Evolutionary conservation across 2,113 vertebrate genomes (phyloP).

Genomic region (Podarcis muralis): DNA sequence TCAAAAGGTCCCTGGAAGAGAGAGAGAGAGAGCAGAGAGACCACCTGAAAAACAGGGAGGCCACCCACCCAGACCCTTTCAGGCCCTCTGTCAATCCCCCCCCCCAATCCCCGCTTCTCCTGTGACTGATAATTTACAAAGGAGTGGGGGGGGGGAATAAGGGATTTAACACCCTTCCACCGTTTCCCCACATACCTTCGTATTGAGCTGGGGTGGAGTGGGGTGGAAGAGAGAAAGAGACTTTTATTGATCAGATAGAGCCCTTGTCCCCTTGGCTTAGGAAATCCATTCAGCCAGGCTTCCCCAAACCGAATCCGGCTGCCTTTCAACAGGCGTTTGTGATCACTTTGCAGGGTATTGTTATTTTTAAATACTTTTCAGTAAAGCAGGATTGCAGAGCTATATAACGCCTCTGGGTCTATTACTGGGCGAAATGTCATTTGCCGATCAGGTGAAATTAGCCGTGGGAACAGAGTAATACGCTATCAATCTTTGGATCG

Average conservation of each 20-base stretch:
- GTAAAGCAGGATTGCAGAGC: neutral
- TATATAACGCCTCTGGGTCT: neutral
- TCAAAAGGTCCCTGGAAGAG: slow-evolving; percentile 58
- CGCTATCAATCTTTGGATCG: neutral
- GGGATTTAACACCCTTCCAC: slow-evolving; percentile 45
- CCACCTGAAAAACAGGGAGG: slow-evolving; percentile 73
- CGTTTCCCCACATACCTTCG: slow-evolving; percentile 67
- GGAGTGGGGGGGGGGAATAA: neutral
- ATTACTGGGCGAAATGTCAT: neutral
- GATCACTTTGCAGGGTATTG: neutral
- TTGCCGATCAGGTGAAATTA: neutral
- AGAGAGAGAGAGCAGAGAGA: slow-evolving; percentile 61
- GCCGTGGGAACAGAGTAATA: neutral
- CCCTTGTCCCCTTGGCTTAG: neutral
- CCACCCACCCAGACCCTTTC: slow-evolving; percentile 71
- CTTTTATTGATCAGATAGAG: neutral
- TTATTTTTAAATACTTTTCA: neutral
- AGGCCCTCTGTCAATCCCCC: slow-evolving; percentile 57
- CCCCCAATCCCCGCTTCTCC: neutral
- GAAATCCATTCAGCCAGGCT: neutral
- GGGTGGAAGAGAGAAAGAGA: too few species aligned
- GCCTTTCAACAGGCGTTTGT: neutral
- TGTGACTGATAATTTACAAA: slow-evolving; percentile 57
- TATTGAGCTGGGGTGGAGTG: slow-evolving; percentile 40
- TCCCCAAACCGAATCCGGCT: too few species aligned